Evolutionary conservation across 2,888 invertebrate species (phyloP).

Genomic region (Hetaerina titia): DNA sequence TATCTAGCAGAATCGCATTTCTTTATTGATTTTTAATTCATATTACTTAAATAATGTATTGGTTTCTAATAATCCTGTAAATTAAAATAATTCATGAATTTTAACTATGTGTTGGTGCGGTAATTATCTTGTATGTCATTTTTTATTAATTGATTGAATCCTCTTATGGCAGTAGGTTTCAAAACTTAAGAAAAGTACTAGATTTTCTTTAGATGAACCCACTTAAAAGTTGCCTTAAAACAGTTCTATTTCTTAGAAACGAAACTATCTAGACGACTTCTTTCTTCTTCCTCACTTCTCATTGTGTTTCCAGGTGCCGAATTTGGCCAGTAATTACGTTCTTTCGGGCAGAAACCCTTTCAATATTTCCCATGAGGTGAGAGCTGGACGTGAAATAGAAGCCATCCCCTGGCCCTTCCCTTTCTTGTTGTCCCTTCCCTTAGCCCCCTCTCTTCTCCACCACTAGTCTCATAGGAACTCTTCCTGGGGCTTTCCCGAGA

Average conservation of each 20-base stretch:
- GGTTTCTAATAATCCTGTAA: too few relatives aligned
- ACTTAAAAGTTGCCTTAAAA: too few relatives aligned
- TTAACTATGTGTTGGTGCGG: too few relatives aligned
- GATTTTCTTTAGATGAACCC: too few relatives aligned
- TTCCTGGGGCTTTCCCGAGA: background rate
- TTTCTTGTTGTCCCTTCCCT: background rate
- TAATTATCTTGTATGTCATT: too few relatives aligned
- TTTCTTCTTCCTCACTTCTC: background rate
- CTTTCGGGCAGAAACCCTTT: background rate
- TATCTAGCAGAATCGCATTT: too few relatives aligned
- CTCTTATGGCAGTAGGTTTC: too few relatives aligned
- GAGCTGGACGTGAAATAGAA: background rate
- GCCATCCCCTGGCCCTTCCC: background rate
- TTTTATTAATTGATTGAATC: too few relatives aligned
- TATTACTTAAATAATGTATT: too few relatives aligned
- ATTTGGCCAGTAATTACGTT: background rate
- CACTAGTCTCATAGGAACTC: background rate
- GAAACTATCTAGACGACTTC: background rate
- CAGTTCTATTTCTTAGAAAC: background rate
- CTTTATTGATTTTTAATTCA: too few relatives aligned
- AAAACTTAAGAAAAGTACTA: too few relatives aligned
- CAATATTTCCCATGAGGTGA: background rate
- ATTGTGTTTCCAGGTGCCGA: background rate
- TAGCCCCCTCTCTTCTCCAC: background rate
- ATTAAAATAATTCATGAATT: too few relatives aligned